phyloP scores from a whole-genome alignment of 2,888 invertebrate species.

The Drosophila pullipes region DNA sequence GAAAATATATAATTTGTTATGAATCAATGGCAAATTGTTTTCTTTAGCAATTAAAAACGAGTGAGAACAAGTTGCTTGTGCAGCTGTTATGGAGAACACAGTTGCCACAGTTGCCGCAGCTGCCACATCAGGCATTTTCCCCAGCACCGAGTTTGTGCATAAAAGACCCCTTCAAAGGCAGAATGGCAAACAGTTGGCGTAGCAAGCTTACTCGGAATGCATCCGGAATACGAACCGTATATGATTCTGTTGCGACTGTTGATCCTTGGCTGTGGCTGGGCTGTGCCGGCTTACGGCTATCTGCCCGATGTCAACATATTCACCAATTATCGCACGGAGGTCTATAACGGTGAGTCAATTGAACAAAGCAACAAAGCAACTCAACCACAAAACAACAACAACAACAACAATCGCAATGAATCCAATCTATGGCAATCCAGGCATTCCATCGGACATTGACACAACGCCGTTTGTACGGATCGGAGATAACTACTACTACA shows the following conservation, averaged over 20 bases:
- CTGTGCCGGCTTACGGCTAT: conserved; percentile 30
- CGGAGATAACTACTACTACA: conserved; percentile 72
- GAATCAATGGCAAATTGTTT: neutral
- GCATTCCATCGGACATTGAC: conserved; percentile 69
- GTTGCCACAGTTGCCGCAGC: conserved; percentile 34
- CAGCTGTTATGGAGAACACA: conserved; percentile 29
- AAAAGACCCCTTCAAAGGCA: conserved; percentile 15
- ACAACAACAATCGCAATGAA: neutral
- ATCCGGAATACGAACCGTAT: conserved; percentile 8
- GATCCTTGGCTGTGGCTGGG: conserved; percentile 33
- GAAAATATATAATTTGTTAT: neutral
- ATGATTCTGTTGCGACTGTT: conserved; percentile 29
- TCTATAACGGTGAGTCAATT: conserved; percentile 58
- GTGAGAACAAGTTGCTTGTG: neutral
- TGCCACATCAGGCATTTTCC: neutral
- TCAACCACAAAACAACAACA: neutral
- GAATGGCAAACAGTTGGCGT: neutral
- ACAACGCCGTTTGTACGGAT: conserved; percentile 68
- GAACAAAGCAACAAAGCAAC: neutral
- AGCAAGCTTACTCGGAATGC: conserved; percentile 15
- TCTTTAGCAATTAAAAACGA: neutral
- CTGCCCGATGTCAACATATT: conserved; percentile 69
- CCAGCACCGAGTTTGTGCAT: neutral
- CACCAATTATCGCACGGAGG: conserved; percentile 69
- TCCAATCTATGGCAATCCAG: conserved; percentile 8